Base-by-base conservation (phyloP, 2,888 invertebrate species). In the Tipula confusa region DNA sequence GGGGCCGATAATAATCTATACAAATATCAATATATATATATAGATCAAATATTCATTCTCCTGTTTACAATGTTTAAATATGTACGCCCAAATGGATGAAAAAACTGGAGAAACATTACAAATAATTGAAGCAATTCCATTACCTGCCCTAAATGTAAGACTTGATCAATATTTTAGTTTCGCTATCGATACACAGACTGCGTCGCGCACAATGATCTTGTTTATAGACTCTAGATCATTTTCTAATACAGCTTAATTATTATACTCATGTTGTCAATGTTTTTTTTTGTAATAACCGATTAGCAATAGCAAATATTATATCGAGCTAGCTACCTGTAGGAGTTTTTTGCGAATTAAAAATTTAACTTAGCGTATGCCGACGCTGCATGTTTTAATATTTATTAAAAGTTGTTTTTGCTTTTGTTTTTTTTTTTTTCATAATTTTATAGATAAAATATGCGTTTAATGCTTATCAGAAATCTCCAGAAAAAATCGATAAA, bases 1-100 rank as follows among this genome's bases (percentile, higher is more conserved):
- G 64, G 15, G 36, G 36, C 43, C 43, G 43, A 43, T 43, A n/a
- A 13, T 43, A 43, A 43, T 43, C n/a, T 3, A 43, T 43, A n/a
- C n/a, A n/a, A n/a, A n/a, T n/a, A n/a, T n/a, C n/a, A n/a, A n/a
- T n/a, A n/a, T n/a, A n/a, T n/a, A n/a, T n/a, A 15, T 89, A 86
- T 91, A 95, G 95, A 94, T 95, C 87, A 94, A 93, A 87, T 95
- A 95, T 91, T 93, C 92, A 88, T 95, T 95, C 89, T 91, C 92
- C 83, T 93, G 93, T 87, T 89, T 93, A 84, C 92, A 94, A 90
- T 93, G 93, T 88, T 93, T 93, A 79, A 91, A 91, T 89, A 90
- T 92, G 87, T 91, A 91, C 87, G 90, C 90, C 36, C 91, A 92
- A 88, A 91, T 93, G 87, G 94, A 94, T 86, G 89, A 92, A 89